Conservation (phyloP, 2,888 invertebrate species). For the Augiades crinisus region DNA sequence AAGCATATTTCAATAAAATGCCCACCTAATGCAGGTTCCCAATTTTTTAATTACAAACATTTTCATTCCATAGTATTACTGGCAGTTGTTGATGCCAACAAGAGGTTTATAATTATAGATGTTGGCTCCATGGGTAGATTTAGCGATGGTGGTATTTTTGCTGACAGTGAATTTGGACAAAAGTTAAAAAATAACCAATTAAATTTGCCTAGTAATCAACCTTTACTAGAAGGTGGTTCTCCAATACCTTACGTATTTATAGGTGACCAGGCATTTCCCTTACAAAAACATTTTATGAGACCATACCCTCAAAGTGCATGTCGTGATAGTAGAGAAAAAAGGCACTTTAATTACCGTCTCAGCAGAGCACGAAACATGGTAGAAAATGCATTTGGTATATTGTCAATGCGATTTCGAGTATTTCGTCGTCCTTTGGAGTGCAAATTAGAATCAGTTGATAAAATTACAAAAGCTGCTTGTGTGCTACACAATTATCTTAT, state of each 20-base stretch:
- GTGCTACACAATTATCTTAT: conserved; percentile 25
- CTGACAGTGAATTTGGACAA: conserved; percentile 26
- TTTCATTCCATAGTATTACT: conserved; percentile 28
- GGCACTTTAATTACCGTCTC: conserved; percentile 12
- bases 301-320: conserved; percentile 3
- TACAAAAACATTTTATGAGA: conserved; percentile 24
- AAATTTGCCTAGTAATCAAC: conserved; percentile 29
- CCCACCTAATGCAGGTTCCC: conserved; percentile 34
- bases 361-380: conserved; percentile 8
- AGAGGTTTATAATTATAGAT: conserved; percentile 26
- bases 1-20: conserved; percentile 34
- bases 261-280: conserved; percentile 20
- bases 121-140: conserved; percentile 26
- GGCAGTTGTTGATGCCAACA: conserved; percentile 23
- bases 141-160: conserved; percentile 25
- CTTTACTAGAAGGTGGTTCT: conserved; percentile 11
- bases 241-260: conserved; percentile 11
- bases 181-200: conserved; percentile 25
- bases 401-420: conserved; percentile 27
- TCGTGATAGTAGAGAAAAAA: conserved; percentile 14
- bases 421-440: conserved; percentile 29
- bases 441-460: conserved; percentile 24
- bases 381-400: conserved; percentile 26
- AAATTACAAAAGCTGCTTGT: conserved; percentile 28
- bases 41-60: conserved; percentile 39